phyloP scores from a whole-genome alignment of 1,140 invertebrate genomes.

The Ruditapes philippinarum region DNA sequence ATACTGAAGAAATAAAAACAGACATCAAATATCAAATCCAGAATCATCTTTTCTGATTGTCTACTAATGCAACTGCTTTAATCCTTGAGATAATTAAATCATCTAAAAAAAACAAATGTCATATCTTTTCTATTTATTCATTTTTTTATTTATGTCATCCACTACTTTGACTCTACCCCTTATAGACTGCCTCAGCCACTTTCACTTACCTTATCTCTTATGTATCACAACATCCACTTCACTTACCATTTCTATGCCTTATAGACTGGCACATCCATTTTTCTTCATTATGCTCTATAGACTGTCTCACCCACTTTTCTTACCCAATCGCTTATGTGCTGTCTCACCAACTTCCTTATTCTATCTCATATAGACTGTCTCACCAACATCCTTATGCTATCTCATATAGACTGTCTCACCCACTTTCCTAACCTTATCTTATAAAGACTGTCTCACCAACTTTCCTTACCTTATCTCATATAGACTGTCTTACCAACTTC shows the following conservation, averaged over 20 bases:
- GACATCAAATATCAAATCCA: no score
- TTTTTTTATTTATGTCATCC: no score
- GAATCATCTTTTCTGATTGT: no score
- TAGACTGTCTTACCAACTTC: neutral
- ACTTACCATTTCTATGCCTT: neutral
- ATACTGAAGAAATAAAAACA: slow-evolving; percentile 90
- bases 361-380: neutral
- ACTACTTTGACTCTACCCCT: no score
- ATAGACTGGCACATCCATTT: neutral
- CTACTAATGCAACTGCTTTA: no score
- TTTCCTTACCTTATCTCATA: neutral
- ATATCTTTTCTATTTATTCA: no score
- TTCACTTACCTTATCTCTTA: no score
- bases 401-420: neutral
- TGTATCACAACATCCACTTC: no score
- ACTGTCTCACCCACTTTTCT: neutral
- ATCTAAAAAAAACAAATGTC: no score
- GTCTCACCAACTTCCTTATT: neutral
- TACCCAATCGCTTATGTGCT: neutral
- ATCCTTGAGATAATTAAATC: no score
- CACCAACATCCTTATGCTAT: no score
- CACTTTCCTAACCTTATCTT: neutral
- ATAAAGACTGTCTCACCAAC: neutral
- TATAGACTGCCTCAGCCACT: no score
- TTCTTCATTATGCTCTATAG: neutral